Evolutionary conservation across 2,113 vertebrate species (phyloP).

Genomic region (Cinclus cinclus): DNA sequence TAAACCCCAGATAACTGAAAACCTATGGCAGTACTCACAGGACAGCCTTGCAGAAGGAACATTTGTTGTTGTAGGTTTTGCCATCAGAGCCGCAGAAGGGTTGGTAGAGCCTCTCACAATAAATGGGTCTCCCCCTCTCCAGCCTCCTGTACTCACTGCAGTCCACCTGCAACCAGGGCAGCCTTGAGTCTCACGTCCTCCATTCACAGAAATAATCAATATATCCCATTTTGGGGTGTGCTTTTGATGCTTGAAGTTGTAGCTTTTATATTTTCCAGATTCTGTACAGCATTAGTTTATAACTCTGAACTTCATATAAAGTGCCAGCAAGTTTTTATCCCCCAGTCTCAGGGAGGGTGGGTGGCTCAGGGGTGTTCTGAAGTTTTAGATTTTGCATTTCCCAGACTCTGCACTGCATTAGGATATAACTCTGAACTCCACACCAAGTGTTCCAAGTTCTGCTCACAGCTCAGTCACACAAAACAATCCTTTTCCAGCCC

Average conservation of each 20-base stretch:
- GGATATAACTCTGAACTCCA: too few relatives aligned
- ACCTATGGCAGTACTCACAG: slow-evolving; percentile 21
- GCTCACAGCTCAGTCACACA: too few relatives aligned
- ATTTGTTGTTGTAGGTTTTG: slow-evolving; percentile 63
- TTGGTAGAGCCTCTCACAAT: slow-evolving; percentile 42
- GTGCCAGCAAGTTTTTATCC: too few relatives aligned
- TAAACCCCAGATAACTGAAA: background rate
- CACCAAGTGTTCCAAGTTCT: too few relatives aligned
- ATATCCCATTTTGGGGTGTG: background rate
- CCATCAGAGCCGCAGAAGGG: slow-evolving; percentile 50
- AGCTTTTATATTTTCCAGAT: background rate
- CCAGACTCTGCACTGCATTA: too few relatives aligned
- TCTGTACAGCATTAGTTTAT: background rate
- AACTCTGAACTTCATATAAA: too few relatives aligned
- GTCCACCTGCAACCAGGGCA: slow-evolving; percentile 25
- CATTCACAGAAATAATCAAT: background rate
- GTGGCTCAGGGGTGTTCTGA: too few relatives aligned
- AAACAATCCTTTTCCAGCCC: too few relatives aligned
- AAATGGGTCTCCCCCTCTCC: slow-evolving; percentile 33
- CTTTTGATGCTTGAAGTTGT: background rate
- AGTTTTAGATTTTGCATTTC: too few relatives aligned
- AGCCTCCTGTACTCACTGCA: slow-evolving; percentile 51
- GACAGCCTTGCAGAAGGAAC: slow-evolving; percentile 54
- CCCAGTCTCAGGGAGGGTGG: too few relatives aligned
- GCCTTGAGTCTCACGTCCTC: background rate